Base-by-base conservation (phyloP, 2,113 vertebrate species). In the Microtus montanus region DNA sequence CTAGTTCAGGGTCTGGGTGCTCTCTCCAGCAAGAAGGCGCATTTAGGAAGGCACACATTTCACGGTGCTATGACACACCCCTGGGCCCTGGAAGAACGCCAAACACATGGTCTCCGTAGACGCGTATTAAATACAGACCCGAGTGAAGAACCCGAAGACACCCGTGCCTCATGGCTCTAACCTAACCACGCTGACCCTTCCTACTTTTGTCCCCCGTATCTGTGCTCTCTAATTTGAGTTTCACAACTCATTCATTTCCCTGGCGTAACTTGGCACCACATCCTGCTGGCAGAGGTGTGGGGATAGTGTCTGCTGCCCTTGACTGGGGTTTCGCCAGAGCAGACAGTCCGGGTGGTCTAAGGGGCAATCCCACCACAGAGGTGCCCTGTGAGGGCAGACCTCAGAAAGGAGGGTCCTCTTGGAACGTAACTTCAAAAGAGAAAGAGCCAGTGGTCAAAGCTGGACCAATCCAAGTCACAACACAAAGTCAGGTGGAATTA, bases 191-290 rank as follows among this genome's bases (percentile, higher is more conserved):
- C 12, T 41, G 44, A 80, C 93, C 41, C 17, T 28, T 33, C 41
- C 28, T n/a, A 38, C 74, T 92, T 79, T 93, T 74, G 87, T 58
- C 20, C 63, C 24, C 64, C 22, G 77, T 2, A 15, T 58, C 41
- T 54, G 17, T 5, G 20, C 47, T 78, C 82, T 96, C n/a, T 95
- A 95, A 91, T 84, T 91, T 71, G 70, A 47, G 35, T 33, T 38
- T 90, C 64, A n/a, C 47, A 41, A 84, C 70, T 28, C 93, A 92
- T 91, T 92, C 79, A 97, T 91, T 95, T 91, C 38, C 63, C 64
- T 86, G 22, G 54, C 17, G 15, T 70, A n/a, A 83, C 19, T 22
- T 90, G 68, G 86, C 63, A 54, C 68, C n/a, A 28, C 66, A 64
- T 58, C 75, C 84, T 63, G 64, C 70, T 44, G 66, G 47, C 79